Percentiles rank a stretch among this genome's conserved stretches.
These are phyloP conservation scores for Tupaia tana DNA, from an alignment of 2,113 vertebrate species.

Conservation along the genomic window DNA sequence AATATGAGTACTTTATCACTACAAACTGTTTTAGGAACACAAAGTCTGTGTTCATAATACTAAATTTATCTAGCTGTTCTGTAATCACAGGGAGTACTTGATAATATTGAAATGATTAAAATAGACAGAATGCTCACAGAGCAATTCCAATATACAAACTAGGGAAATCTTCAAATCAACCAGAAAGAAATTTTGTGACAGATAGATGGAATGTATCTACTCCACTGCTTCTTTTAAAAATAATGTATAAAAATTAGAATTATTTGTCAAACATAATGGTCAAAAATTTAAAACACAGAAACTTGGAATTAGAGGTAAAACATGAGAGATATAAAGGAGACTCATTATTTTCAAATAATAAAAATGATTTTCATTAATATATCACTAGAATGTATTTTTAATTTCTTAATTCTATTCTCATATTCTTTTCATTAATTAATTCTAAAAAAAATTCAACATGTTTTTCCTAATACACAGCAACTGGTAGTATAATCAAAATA, in stretches of 20 bases:
- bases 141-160: conserved; percentile 45
- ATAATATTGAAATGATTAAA: conserved; percentile 61
- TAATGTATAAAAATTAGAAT: background rate
- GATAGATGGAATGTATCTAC: background rate
- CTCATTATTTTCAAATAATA: background rate
- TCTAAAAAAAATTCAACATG: background rate
- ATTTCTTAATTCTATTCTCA: background rate
- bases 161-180: conserved; percentile 15
- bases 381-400: background rate
- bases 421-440: background rate
- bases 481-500: background rate
- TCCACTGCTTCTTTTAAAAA: conserved; percentile 24
- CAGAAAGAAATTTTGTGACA: conserved; percentile 4
- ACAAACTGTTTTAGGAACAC: conserved; percentile 60
- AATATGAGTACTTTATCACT: conserved; percentile 51
- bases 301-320: background rate
- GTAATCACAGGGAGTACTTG: conserved; percentile 58
- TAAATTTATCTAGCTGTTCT: conserved; percentile 70
- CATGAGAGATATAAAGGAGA: background rate
- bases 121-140: conserved; percentile 28
- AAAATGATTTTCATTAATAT: background rate
- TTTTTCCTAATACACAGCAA: conserved; percentile 30
- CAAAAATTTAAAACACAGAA: too few relatives aligned
- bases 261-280: background rate
- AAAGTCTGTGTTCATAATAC: conserved; percentile 47